Conservation (phyloP, 2,888 invertebrate species). For the Cosmopolites sordidus region DNA sequence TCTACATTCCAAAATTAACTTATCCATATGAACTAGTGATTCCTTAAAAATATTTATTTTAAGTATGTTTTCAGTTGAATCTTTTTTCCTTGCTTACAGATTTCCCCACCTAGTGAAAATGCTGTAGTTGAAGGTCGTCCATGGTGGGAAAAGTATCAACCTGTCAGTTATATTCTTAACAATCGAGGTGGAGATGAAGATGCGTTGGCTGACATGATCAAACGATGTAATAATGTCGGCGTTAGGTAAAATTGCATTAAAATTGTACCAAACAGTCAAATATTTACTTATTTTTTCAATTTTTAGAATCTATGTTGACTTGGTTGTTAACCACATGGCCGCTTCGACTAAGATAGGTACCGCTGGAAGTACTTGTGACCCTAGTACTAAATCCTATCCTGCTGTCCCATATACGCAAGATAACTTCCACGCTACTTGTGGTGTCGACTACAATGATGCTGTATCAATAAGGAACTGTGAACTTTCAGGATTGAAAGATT, state of each 20-base stretch:
- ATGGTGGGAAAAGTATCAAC: conserved; percentile 90
- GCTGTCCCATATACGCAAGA: conserved; percentile 60
- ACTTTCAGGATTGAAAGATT: conserved; percentile 49
- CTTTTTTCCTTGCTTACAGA: too few relatives aligned
- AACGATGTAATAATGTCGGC: conserved; percentile 73
- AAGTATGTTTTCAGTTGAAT: too few relatives aligned
- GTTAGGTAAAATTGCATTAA: conserved; percentile 52
- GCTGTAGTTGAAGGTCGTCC: conserved; percentile 56
- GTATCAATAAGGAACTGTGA: conserved; percentile 54
- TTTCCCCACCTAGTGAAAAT: conserved; percentile 75
- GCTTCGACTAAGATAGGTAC: conserved; percentile 55
- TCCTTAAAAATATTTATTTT: too few relatives aligned
- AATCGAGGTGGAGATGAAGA: conserved; percentile 74
- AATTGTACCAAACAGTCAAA: background rate
- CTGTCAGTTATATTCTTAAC: conserved; percentile 70
- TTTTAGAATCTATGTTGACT: conserved; percentile 65
- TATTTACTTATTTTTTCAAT: background rate
- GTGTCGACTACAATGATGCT: conserved; percentile 61
- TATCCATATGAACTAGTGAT: too few relatives aligned
- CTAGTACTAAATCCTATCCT: conserved; percentile 47
- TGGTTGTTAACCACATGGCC: conserved; percentile 75
- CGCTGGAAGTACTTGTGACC: conserved; percentile 55
- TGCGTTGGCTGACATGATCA: conserved; percentile 72
- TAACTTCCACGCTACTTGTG: conserved; percentile 68
- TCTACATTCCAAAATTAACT: too few relatives aligned